A percentile compares a stretch with the other conserved stretches of the same genome.
These are phyloP conservation scores for Calephelis nemesis DNA, from an alignment of 1,140 invertebrate genomes.

Conservation along the genomic window DNA sequence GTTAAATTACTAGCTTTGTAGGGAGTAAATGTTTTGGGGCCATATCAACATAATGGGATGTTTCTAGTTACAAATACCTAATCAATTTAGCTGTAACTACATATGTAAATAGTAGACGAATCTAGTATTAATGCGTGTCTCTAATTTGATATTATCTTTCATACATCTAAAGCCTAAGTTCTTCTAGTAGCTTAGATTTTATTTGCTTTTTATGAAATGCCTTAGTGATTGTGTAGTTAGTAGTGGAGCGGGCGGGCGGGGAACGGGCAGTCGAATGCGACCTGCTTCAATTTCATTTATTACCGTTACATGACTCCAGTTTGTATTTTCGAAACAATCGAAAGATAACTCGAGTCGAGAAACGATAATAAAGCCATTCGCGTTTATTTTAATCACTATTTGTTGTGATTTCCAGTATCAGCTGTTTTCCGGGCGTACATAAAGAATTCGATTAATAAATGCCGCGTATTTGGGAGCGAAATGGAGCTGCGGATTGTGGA, in stretches of 20 bases:
- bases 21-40: not conserved
- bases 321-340: not conserved
- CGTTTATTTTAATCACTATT: conserved; percentile 54
- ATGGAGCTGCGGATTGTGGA: conserved; percentile 24
- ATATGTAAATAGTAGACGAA: not conserved
- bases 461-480: conserved; percentile 27
- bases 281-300: conserved; percentile 28
- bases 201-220: conserved; percentile 12
- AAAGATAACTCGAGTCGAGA: conserved; percentile 24
- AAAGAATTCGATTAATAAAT: conserved; percentile 52
- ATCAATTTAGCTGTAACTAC: not conserved
- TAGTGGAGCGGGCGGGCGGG: conserved; percentile 48
- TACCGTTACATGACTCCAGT: conserved; percentile 26
- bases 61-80: not conserved
- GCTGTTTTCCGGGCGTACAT: conserved; percentile 85
- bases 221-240: conserved; percentile 27
- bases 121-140: not conserved
- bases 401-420: conserved; percentile 85
- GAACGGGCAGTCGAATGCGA: conserved; percentile 26
- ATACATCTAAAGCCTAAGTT: not conserved
- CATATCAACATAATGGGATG: not conserved
- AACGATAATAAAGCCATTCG: conserved; percentile 34
- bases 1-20: not conserved
- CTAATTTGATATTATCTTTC: not conserved
- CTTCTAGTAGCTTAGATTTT: conserved; percentile 3